Evolutionary conservation across 53 echinoderm and acorn worm genomes (phyloP), one percentile per base, ranked within the genome.

Genomic region (Echinometra lucunter): DNA sequence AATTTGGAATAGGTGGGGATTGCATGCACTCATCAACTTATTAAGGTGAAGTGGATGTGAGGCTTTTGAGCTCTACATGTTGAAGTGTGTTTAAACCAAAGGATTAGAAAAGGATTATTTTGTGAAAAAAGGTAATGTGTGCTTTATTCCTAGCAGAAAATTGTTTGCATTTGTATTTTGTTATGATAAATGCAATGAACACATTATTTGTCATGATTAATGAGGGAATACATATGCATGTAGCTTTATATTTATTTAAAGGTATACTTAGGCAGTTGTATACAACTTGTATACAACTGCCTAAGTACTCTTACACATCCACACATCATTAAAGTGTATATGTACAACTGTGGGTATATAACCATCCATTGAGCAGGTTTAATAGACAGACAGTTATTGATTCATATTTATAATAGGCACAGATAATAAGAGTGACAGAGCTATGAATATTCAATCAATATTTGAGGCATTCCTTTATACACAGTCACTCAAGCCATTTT

Each of bases 1-100:
- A 85, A 85, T 85, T 85, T 85, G 45, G 45, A 85, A 85, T 85
- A 85, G 85, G 53, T 85, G 85, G 85, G 85, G 85, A 85, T 28
- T n/a, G 85, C 49, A 47, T 49, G 11, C 49, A 11, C n/a, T 85
- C n/a, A 85, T 47, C 85, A 28, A 78, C 1, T 42, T n/a, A 83
- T 27, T 83, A 47, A 40, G 85, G 28, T 85, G 49, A 49, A 49
- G 12, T 85, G 85, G 85, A 85, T 85, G 49, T 85, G 45, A 85
- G n/a, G 85, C 49, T 27, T 3, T 4, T n/a, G 49, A 13, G 6
- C 13, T 85, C 28, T 49, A 15, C 49, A 13, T 53, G 53, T 53
- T 6, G 8, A 49, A 85, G 30, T 85, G 53, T 53, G 53, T 53
- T 6, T 53, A 49, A 85, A 85, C 85, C 85, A 12, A 49, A 16